These are phyloP conservation scores for Coilia nasus DNA, from an alignment of 2,797 vertebrate genomes.

Conservation along the genomic window DNA sequence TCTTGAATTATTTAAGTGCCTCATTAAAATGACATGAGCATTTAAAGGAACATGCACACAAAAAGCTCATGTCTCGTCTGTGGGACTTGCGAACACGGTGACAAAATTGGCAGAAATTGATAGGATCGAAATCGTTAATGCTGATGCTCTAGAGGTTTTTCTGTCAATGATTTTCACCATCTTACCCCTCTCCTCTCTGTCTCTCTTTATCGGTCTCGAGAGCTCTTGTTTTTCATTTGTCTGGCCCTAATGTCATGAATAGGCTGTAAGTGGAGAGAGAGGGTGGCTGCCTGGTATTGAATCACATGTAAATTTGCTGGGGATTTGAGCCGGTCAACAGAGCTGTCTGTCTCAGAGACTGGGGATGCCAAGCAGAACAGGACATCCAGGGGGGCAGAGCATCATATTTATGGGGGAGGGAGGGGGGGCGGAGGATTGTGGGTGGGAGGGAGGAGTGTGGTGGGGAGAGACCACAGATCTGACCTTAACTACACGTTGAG, in stretches of 20 bases:
- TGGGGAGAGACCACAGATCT: conserved; percentile 67
- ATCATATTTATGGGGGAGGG: conserved; percentile 78
- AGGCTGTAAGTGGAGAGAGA: conserved; percentile 23
- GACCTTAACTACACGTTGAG: conserved; percentile 78
- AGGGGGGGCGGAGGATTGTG: background rate
- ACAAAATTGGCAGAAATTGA: background rate
- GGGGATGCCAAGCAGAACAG: conserved; percentile 71
- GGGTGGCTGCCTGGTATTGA: conserved; percentile 34
- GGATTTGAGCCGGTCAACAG: conserved; percentile 61
- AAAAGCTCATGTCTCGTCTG: background rate
- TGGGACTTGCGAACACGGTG: background rate
- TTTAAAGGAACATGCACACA: conserved; percentile 27
- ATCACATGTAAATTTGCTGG: conserved; percentile 52
- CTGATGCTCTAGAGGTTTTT: background rate
- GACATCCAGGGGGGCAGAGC: conserved; percentile 76
- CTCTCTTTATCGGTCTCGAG: background rate
- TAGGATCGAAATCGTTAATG: background rate
- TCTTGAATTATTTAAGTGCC: conserved; percentile 23
- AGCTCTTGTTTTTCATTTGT: background rate
- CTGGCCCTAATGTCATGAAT: conserved; percentile 11
- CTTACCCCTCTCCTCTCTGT: background rate
- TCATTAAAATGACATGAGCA: conserved; percentile 25
- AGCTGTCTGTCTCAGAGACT: conserved; percentile 64
- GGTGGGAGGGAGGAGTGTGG: background rate
- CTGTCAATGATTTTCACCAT: background rate